Conservation (phyloP, 92 coral and sea anemone genomes). For the Palythoa heliodiscus region DNA sequence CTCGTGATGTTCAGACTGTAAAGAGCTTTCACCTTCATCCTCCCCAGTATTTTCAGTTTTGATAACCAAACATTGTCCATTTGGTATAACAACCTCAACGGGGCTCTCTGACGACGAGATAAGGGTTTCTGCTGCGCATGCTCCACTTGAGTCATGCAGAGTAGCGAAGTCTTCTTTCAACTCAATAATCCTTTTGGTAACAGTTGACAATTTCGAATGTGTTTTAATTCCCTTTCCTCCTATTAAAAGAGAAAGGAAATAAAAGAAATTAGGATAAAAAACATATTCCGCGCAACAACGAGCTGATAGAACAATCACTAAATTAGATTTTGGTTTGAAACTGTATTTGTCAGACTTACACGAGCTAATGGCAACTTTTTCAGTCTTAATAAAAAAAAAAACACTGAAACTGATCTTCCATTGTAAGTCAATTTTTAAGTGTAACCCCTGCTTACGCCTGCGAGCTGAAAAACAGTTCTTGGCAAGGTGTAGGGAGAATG, state of each 20-base stretch:
- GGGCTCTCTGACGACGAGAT: neutral
- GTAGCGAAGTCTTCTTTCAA: slow-evolving; percentile 38
- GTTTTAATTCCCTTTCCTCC: slow-evolving; percentile 17
- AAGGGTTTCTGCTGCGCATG: neutral
- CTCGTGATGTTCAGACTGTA: neutral
- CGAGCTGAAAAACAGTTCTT: too few relatives aligned
- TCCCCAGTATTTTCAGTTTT: slow-evolving; percentile 28
- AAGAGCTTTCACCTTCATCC: slow-evolving; percentile 8
- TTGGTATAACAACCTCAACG: slow-evolving; percentile 41
- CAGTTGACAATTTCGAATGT: slow-evolving; percentile 29
- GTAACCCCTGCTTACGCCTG: too few relatives aligned
- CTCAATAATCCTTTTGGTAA: slow-evolving; percentile 31
- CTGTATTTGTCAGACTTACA: too few relatives aligned
- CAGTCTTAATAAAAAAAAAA: too few relatives aligned
- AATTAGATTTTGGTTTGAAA: neutral
- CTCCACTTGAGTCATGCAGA: slow-evolving; percentile 27
- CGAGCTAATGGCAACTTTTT: too few relatives aligned
- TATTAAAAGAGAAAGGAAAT: neutral
- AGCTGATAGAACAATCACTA: neutral
- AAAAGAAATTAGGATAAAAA: too few relatives aligned
- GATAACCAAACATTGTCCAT: slow-evolving; percentile 38
- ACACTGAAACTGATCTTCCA: too few relatives aligned
- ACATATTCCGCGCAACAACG: too few relatives aligned
- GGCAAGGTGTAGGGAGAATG: too few relatives aligned
- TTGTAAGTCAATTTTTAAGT: too few relatives aligned